Base-by-base conservation (phyloP, 2,113 vertebrate species). In the Macquaria ambigua region DNA sequence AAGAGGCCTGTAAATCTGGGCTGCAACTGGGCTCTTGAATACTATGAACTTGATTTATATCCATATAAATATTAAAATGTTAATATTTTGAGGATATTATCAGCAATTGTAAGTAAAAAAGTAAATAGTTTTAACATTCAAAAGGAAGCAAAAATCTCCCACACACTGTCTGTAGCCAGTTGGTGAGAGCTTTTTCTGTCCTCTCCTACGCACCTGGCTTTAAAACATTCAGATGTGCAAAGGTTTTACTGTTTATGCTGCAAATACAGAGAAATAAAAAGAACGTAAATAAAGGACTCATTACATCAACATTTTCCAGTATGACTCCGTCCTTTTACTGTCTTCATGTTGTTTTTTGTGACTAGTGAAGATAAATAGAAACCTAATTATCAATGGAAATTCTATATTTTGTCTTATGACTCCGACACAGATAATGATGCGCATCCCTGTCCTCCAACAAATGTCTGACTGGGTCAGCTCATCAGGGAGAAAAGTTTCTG, bases 131-230 rank as follows among this genome's bases (percentile, higher is more conserved):
- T 85, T 66, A 75, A 79, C 14, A 74, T 87, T 85, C 50, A 77
- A 77, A 52, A 89, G 87, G 88, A 94, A 91, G 83, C 75, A 77
- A 69, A 86, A 80, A 77, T 66, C 91, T 89, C 91, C 93, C 89
- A 91, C 90, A 89, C 85, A 84, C 77, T 92, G 91, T 93, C 90
- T 94, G 87, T 59, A 80, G 87, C 84, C 87, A 88, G 77, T 81
- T 79, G 85, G 87, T 89, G 87, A 88, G 83, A 86, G 89, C 85
- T 91, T 86, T 89, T 90, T 93, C 79, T 90, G 80, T 85, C 78
- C 82, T 90, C 92, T 91, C 92, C 93, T 88, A 93, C 91, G 81
- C 90, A 89, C 80, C 62, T 70, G 62, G 63, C 85, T 82, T 87
- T 67, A 78, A 89, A 92, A 82, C 82, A 82, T 75, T 90, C 87